phyloP scores from a whole-genome alignment of 2,797 vertebrate genomes.

The Pseudochirops corinnae region DNA sequence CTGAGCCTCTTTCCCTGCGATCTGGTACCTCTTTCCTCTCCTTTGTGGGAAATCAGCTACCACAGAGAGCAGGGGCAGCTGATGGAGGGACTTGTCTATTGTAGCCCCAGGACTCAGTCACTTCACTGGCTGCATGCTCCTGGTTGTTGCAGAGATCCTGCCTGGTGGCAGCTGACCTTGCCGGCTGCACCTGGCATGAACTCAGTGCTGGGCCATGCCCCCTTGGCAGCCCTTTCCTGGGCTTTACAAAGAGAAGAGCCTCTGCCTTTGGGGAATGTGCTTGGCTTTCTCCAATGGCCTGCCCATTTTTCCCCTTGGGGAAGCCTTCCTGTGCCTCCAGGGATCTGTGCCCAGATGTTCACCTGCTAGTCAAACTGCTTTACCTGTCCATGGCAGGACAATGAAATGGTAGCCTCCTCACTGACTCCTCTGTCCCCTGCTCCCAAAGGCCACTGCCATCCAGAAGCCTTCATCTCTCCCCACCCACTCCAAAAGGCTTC shows the following conservation, averaged over 20 bases:
- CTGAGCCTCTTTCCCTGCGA: background rate
- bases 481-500: background rate
- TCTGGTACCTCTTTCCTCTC: background rate
- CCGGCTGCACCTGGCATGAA: too few relatives aligned
- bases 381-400: background rate
- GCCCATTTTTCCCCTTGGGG: background rate
- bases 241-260: background rate
- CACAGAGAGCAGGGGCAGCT: background rate
- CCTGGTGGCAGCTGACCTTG: background rate
- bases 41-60: too few relatives aligned
- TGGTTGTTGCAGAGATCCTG: background rate
- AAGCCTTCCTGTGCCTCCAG: background rate
- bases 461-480: background rate
- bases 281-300: background rate
- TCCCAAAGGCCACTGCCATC: background rate
- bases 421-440: too few relatives aligned
- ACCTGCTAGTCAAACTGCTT: background rate
- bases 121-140: background rate
- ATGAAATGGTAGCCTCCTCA: background rate
- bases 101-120: background rate
- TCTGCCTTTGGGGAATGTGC: too few relatives aligned
- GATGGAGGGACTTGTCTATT: background rate
- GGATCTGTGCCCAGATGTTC: background rate
- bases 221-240: too few relatives aligned
- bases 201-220: background rate